Conservation (phyloP, 2,113 vertebrate species). For the Carlito syrichta region DNA sequence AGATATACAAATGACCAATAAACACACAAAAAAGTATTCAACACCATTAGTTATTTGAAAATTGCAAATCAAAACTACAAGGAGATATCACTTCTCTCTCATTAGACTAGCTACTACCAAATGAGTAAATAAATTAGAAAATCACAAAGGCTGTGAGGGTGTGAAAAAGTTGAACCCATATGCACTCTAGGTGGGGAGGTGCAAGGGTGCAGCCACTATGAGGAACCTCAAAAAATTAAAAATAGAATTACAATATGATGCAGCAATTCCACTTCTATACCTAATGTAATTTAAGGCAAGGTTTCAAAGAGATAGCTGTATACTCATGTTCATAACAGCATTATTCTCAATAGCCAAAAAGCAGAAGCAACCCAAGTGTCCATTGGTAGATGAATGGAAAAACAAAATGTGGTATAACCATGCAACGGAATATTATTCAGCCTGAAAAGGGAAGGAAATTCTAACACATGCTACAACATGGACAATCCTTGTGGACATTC, state of each 20-base stretch:
- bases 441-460: not conserved
- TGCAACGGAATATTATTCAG: not conserved
- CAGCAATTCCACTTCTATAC: not conserved
- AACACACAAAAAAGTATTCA: not conserved
- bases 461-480: not conserved
- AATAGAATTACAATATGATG: not conserved
- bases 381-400: not conserved
- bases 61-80: not conserved
- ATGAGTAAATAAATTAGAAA: not conserved
- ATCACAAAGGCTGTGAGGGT: not conserved
- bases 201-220: too few species aligned
- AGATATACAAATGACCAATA: not conserved
- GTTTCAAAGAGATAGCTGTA: not conserved
- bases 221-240: not conserved
- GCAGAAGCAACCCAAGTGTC: not conserved
- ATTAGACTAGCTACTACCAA: not conserved
- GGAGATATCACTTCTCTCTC: not conserved
- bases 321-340: not conserved
- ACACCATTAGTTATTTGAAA: not conserved
- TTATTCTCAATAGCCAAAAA: not conserved
- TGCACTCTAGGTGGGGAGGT: fast-evolving
- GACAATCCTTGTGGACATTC: not conserved
- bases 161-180: not conserved
- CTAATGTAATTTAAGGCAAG: not conserved
- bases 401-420: not conserved